Base-by-base conservation (phyloP, 2,888 invertebrate species). In the Aphidius colemani region DNA sequence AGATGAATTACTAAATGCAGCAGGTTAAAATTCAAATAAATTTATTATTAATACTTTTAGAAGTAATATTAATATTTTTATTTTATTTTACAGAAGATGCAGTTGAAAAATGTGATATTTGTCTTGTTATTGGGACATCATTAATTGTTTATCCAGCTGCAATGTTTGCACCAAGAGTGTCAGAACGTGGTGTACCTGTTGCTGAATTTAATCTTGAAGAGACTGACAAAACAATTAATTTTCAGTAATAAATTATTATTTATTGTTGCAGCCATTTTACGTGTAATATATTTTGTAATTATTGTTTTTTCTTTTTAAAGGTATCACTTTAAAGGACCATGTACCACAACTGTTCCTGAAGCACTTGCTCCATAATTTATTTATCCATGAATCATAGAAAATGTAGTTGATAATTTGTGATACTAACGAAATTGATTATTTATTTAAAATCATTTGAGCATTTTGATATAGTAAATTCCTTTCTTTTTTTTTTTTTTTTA, bases 91-190 rank as follows among this genome's bases (percentile, higher is more conserved):
- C 79, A 90, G 89, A 86, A 64, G 77, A 84, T 41, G 88, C 88
- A 65, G 85, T 94, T 74, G 84, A 87, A 50, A 80, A 81, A 0
- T 94, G 94, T 80, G 93, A 94, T 74, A 82, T 92, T 3, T 93
- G 93, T 75, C 81, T 95, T 48, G 89, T 95, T 11, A 89, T 95
- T 56, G 95, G 95, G 6, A 95, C 94, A 10, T 94, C 94, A 0
- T 93, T 93, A 0, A 88, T 93, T 0, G 94, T 95, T 3, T 94
- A 94, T 79, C 95, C 94, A 0, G 94, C 94, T 0, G 93, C 94
- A 6, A 90, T 91, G 90, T 94, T 93, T 83, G 94, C 94, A 0
- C 93, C 94, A 0, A 84, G 85, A 72, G 90, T 92, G 0, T 91
- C 92, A 0, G 83, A 85, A 1, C 85, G 91, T 64, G 92, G 92